phyloP scores from a whole-genome alignment of 2,888 invertebrate genomes.

The Himalopsyche japonica region DNA sequence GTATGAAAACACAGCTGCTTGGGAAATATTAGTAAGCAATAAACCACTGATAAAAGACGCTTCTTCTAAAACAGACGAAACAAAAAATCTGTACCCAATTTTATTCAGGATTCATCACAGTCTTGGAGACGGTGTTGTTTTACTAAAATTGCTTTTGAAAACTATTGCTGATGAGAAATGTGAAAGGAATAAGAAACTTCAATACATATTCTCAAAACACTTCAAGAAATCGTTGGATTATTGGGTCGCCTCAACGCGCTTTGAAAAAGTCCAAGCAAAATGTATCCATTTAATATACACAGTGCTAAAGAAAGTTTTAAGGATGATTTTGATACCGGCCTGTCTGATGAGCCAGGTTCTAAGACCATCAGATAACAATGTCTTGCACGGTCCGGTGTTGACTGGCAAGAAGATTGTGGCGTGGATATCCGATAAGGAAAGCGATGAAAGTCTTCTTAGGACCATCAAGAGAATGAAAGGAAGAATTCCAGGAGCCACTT shows the following conservation, averaged over 20 bases:
- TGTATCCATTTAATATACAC: neutral
- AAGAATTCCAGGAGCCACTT: constrained; percentile 47
- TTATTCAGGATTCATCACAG: constrained; percentile 61
- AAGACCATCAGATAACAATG: constrained; percentile 49
- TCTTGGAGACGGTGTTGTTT: constrained; percentile 59
- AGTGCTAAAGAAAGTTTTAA: neutral
- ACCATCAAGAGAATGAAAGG: constrained; percentile 50
- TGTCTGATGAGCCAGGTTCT: constrained; percentile 45
- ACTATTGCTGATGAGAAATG: constrained; percentile 51
- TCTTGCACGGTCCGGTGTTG: constrained; percentile 53
- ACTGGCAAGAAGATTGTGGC: constrained; percentile 52
- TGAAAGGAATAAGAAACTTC: constrained; percentile 15
- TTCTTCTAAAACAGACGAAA: constrained; percentile 41
- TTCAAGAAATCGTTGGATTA: neutral
- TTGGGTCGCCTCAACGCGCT: neutral
- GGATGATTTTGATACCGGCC: constrained; percentile 39
- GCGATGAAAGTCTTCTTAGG: constrained; percentile 48
- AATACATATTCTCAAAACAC: neutral
- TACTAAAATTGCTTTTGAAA: constrained; percentile 55
- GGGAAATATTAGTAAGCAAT: constrained; percentile 57
- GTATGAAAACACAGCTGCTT: constrained; percentile 52
- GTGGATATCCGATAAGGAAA: constrained; percentile 47
- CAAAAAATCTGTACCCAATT: constrained; percentile 49
- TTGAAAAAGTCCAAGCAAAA: neutral
- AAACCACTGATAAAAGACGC: constrained; percentile 40